A percentile compares a stretch with the other conserved stretches of the same genome.
Conservation (phyloP, 2,888 invertebrate genomes). For the Lithophane leautieri region DNA sequence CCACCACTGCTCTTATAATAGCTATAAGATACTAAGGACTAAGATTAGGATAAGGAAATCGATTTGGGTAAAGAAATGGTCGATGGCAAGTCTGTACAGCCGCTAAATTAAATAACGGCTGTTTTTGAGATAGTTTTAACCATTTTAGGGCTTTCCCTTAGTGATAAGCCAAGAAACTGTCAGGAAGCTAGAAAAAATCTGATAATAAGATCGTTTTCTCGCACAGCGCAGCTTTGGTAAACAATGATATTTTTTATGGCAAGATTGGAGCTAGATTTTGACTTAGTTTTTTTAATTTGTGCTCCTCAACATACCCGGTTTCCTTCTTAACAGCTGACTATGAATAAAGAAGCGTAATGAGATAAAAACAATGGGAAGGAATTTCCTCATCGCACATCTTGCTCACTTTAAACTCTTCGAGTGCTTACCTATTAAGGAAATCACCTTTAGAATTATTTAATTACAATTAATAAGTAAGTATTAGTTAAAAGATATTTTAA, state of each 20-base stretch:
- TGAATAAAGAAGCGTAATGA: not conserved
- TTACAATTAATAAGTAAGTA: not conserved
- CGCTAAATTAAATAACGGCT: not conserved
- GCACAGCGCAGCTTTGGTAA: not conserved
- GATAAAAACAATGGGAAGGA: not conserved
- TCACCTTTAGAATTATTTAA: not conserved
- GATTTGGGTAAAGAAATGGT: slow-evolving; percentile 1
- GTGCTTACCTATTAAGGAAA: not conserved
- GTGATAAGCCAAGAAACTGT: not conserved
- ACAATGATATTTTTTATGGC: not conserved
- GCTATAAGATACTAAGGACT: not conserved
- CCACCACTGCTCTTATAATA: not conserved
- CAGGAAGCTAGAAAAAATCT: not conserved
- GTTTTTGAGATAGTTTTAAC: not conserved
- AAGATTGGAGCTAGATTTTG: not conserved
- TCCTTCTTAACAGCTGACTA: not conserved
- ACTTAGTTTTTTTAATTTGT: not conserved
- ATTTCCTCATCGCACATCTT: not conserved
- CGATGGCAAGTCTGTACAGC: not conserved
- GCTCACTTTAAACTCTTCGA: not conserved
- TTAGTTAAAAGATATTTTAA: not conserved
- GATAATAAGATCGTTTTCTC: not conserved
- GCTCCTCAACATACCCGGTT: no score
- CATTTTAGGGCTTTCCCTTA: not conserved
- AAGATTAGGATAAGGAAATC: not conserved